Evolutionary conservation across 2,113 vertebrate species (phyloP), one percentile per base, ranked within the genome.

Genomic region (Chelonoidis abingdonii): DNA sequence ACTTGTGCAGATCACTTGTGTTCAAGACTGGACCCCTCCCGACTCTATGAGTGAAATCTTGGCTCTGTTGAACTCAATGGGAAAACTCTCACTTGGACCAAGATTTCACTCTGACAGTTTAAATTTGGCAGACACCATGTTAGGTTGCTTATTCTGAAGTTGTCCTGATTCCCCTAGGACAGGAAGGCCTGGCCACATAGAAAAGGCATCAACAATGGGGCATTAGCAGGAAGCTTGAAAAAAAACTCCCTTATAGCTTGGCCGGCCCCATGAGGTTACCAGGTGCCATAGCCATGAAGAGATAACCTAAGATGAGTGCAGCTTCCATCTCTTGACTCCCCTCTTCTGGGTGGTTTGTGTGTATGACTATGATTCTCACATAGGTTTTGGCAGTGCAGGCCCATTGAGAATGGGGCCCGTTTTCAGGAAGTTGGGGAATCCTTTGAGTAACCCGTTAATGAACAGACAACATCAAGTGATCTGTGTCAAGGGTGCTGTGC

Each of bases 91-190:
- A 76, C 12, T 13, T 24, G 75, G 19, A 6, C 41, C 41, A 13
- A 21, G 9, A 4, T 47, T 6, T 82, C 47, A 72, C 31, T 9
- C 52, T 35, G 5, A 29, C 76, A 91, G 16, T 47, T 35, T 85
- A 35, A 79, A 91, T 47, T 29, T 0, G 1, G 17, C 4, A 9
- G 10, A 2, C 81, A 44, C 9, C 35, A 11, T 5, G 5, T 6
- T 56, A 76, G 47, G 53, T 41, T 50, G 53, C 8, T 1, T 4
- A 80, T 56, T 2, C 44, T 52, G 56, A 78, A 87, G 12, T 27
- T 78, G 25, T 56, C n/a, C 83, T 44, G 1, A 0, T 84, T 84
- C 29, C 17, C 56, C 9, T 78, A 21, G n/a, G 25, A 22, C 35
- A 21, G 38, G 62, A 13, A 78, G n/a, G 75, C 76, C 44, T 19